Evolutionary conservation across 2,888 invertebrate species (phyloP), one percentile per base, ranked within the genome.

Genomic region (Opisthograptis luteolata): DNA sequence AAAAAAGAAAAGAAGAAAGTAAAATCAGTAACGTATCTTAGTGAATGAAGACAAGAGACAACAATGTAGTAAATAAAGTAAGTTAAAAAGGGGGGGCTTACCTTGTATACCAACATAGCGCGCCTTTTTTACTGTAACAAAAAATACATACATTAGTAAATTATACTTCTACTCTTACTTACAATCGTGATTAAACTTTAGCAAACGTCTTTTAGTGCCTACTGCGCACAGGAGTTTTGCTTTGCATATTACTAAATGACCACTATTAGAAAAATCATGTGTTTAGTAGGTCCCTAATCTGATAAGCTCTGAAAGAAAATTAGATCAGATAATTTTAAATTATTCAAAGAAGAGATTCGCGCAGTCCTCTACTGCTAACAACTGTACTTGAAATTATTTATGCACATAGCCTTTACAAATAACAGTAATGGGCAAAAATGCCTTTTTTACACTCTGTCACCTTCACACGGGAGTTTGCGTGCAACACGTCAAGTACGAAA

Each of bases 111-210:
- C 95, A 86, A 95, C 93, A 91, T 95, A 95, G 86, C 95, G 94
- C 91, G 96, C 96, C 92, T 96, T 96, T 92, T 96, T 96, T 81
- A 96, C 96, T 96, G 95, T 73, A 96, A 96, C 91, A 92, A 84
- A 81, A 81, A 81, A 68, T 76, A 68, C 62, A 64, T 14, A 14
- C 1, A 10, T 32, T 19, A 19, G n/a, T n/a, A 19, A 2, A 25
- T 47, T 53, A 45, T 39, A 51, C 40, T 8, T 6, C 4, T 20
- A 36, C 30, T n/a, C n/a, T n/a, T n/a, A n/a, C n/a, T n/a, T n/a
- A n/a, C n/a, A n/a, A n/a, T n/a, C n/a, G n/a, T n/a, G n/a, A n/a
- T n/a, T n/a, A n/a, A n/a, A n/a, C n/a, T n/a, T n/a, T n/a, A n/a
- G n/a, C n/a, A n/a, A n/a, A n/a, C n/a, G n/a, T n/a, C n/a, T n/a